Conservation (phyloP, 2,888 invertebrate genomes). For the Drosophila maculinotata region DNA sequence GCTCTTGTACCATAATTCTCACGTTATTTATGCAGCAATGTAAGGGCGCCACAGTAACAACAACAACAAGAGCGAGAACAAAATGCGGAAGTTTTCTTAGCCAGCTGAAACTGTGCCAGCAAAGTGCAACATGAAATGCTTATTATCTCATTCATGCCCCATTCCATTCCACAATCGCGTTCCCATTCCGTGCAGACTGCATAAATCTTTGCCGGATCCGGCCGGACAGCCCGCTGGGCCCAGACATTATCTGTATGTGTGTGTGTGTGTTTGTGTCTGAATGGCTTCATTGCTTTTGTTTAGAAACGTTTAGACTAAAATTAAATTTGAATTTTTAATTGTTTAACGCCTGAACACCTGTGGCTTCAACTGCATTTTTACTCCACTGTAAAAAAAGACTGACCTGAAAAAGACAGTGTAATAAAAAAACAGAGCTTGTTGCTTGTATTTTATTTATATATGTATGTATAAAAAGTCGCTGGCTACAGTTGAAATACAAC, state of each 20-base stretch:
- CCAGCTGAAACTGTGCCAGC: slow-evolving; percentile 63
- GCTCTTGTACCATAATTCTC: slow-evolving; percentile 71
- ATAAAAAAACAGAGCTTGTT: background rate
- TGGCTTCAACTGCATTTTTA: slow-evolving; percentile 22
- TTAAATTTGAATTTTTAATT: slow-evolving; percentile 76
- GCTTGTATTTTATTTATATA: no score
- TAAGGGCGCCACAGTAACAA: slow-evolving; percentile 50
- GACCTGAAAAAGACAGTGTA: slow-evolving; percentile 2
- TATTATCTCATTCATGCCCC: slow-evolving; percentile 24
- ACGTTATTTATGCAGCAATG: slow-evolving; percentile 71
- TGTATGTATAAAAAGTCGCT: no score
- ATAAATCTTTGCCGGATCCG: slow-evolving; percentile 65
- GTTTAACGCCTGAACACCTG: slow-evolving; percentile 45
- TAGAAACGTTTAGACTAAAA: slow-evolving; percentile 72
- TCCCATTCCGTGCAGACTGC: slow-evolving; percentile 58
- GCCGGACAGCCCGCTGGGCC: slow-evolving; percentile 49
- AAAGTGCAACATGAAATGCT: slow-evolving; percentile 73
- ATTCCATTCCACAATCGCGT: slow-evolving; percentile 10
- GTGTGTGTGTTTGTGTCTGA: slow-evolving; percentile 6
- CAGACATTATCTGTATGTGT: slow-evolving; percentile 39
- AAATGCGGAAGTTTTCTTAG: slow-evolving; percentile 73
- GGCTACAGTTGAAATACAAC: no score
- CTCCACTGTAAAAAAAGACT: background rate
- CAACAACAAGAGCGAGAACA: slow-evolving; percentile 33
- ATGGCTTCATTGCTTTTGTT: slow-evolving; percentile 65